Evolutionary conservation across 2,797 vertebrate genomes (phyloP).

Genomic region (Steatocranus sp.): DNA sequence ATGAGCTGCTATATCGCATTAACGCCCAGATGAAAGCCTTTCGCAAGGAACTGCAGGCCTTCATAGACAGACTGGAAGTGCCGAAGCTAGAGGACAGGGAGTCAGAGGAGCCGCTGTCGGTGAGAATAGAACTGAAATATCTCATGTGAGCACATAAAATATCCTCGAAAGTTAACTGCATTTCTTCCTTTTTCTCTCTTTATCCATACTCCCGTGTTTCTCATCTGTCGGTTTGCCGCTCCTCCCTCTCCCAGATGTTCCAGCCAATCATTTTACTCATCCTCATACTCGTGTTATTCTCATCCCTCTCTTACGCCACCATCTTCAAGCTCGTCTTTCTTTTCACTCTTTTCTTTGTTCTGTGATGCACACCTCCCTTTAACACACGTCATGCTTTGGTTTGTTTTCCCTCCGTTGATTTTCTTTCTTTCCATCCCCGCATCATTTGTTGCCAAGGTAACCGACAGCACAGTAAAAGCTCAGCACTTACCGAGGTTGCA

Average conservation of each 20-base stretch:
- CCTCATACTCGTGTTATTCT: constrained; percentile 99
- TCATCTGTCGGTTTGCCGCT: neutral
- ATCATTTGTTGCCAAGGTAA: constrained; percentile 85
- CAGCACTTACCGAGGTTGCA: constrained; percentile 75
- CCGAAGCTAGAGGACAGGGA: constrained; percentile 84
- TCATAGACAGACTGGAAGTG: constrained; percentile 90
- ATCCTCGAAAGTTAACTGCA: neutral
- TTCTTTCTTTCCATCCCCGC: constrained; percentile 52
- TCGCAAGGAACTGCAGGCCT: constrained; percentile 92
- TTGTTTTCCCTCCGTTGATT: constrained; percentile 74
- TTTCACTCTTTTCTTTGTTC: constrained; percentile 98
- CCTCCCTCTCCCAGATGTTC: constrained; percentile 90
- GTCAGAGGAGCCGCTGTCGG: constrained; percentile 92
- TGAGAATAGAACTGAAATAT: constrained; percentile 71
- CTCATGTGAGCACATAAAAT: neutral
- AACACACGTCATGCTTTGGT: constrained; percentile 62
- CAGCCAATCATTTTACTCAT: constrained; percentile 99
- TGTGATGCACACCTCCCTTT: constrained; percentile 82
- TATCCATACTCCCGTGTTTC: neutral
- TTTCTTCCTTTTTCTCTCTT: constrained; percentile 27
- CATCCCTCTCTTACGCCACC: constrained; percentile 96
- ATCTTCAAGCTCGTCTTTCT: constrained; percentile 99
- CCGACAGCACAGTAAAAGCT: constrained; percentile 84
- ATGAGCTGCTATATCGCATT: constrained; percentile 93
- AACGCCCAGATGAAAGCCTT: constrained; percentile 98